These are phyloP conservation scores for Nemoura dubitans DNA, from an alignment of 2,888 invertebrate genomes.

Conservation along the genomic window DNA sequence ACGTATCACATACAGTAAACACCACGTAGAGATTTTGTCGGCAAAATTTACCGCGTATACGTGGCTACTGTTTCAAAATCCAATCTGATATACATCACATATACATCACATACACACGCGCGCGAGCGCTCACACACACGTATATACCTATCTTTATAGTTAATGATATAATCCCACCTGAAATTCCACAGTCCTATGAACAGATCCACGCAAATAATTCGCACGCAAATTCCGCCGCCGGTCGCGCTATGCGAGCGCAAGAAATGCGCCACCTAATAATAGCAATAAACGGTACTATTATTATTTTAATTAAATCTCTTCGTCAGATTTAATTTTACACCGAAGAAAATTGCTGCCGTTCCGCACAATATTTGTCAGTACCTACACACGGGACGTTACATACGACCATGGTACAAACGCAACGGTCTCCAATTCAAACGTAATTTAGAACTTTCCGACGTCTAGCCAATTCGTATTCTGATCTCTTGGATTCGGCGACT, in stretches of 20 bases:
- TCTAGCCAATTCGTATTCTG: background rate
- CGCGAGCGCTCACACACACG: background rate
- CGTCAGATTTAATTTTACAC: conserved; percentile 12
- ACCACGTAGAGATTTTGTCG: background rate
- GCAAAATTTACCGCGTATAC: background rate
- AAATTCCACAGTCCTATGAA: conserved; percentile 4
- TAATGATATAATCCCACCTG: conserved; percentile 23
- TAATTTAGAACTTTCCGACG: background rate
- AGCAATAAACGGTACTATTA: conserved; percentile 7
- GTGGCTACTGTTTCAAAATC: background rate
- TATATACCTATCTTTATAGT: background rate
- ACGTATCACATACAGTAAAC: background rate
- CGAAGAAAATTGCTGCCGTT: background rate
- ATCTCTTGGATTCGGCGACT: background rate
- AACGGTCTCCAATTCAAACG: background rate
- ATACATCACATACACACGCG: too few relatives aligned
- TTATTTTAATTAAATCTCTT: conserved; percentile 12
- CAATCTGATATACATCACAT: background rate
- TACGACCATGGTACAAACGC: background rate
- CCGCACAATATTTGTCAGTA: background rate
- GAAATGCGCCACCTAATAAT: background rate
- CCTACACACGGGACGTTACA: background rate
- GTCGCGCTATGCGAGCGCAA: conserved; percentile 18
- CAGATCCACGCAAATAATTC: conserved; percentile 9
- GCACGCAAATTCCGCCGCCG: conserved; percentile 12